Base-by-base conservation (phyloP, 2,888 invertebrate genomes). In the Chrysodeixis includens region DNA sequence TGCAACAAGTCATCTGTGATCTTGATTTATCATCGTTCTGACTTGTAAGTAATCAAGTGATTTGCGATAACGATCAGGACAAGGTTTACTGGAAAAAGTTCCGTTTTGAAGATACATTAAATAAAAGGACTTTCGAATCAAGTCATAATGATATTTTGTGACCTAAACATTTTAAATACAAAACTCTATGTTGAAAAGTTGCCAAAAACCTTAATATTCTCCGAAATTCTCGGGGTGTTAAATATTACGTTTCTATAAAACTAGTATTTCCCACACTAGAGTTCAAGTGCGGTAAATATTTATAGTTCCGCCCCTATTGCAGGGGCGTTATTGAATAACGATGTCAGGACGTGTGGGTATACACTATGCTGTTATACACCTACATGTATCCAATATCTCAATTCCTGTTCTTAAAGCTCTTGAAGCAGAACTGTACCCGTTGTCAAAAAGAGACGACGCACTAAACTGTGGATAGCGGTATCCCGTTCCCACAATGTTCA, bases 291-390 rank as follows among this genome's bases (percentile, higher is more conserved):
- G 46, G 46, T 49, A 49, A 18, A 49, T 49, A 20, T 20, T 20
- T 49, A 49, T 18, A 49, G 46, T 18, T 49, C 46, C 46, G 46
- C 46, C 46, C 46, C 46, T 49, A 49, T 49, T 49, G 10, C 46
- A 20, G 20, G 46, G 20, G 46, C 46, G 46, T 49, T 10, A 49
- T 49, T 49, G 4, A 20, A 20, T 49, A 49, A 18, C 18, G 20
- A 20, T 20, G 20, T 20, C 46, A 10, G 10, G 10, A 2, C 0
- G 46, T 49, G 18, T 10, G 20, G 18, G 18, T 9, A n/a, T 46
- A 18, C 18, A 16, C 1, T 8, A 46, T 46, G 8, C 16, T 46
- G 7, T 18, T 18, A 9, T 10, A 49, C 46, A 20, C 46, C 46
- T 9, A 49, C 46, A 49, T 20, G 18, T 18, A 0, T 20, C 46